These are phyloP conservation scores for Spizaetus ornatus DNA, from an alignment of 2,113 vertebrate genomes.

Conservation along the genomic window DNA sequence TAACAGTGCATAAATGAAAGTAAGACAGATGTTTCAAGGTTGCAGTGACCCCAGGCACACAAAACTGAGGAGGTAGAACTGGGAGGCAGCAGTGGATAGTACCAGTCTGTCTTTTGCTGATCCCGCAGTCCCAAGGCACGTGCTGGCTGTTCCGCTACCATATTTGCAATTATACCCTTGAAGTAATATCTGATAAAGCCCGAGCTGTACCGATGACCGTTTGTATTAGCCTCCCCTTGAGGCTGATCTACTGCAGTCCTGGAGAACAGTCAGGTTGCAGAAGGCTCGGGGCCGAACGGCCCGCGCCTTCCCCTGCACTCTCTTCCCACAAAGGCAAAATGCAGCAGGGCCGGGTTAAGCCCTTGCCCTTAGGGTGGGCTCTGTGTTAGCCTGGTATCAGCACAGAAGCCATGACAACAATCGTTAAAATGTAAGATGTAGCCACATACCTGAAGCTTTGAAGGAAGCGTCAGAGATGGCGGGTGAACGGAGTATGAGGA, in stretches of 20 bases:
- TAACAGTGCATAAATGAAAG: not conserved
- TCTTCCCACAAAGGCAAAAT: not conserved
- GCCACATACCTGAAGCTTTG: not conserved
- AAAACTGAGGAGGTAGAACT: not conserved
- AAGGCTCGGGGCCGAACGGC: rapidly evolving
- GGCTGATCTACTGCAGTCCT: not conserved
- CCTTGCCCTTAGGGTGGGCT: not conserved
- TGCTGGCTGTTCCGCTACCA: not conserved
- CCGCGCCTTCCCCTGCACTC: not conserved
- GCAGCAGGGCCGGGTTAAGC: not conserved
- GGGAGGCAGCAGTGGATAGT: not conserved
- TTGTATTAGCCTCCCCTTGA: not conserved
- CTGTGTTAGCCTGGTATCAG: not conserved
- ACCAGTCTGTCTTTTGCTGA: not conserved
- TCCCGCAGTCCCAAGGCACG: not conserved
- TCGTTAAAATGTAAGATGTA: not conserved
- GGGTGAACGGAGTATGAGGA: not conserved
- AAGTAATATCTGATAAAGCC: not conserved
- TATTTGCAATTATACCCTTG: not conserved
- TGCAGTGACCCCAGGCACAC: not conserved
- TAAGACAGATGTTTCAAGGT: not conserved
- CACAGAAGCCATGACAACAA: not conserved
- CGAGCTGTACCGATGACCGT: rapidly evolving
- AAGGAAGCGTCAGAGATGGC: rapidly evolving
- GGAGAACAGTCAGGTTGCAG: not conserved